Evolutionary conservation across 2,888 invertebrate genomes (phyloP).

Genomic region (Drosophila lutescens): DNA sequence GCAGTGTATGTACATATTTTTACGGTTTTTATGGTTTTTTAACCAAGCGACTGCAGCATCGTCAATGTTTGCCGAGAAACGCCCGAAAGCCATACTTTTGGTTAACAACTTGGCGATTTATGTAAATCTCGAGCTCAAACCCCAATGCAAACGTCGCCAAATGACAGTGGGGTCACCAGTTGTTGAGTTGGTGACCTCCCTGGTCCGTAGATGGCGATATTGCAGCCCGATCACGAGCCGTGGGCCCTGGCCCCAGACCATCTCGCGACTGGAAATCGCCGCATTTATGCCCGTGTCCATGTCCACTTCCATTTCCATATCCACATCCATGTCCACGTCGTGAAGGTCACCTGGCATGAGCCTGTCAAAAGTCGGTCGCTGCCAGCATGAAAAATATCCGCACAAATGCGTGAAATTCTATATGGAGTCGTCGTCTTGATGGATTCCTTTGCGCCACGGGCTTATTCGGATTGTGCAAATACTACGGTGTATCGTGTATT

Average conservation of each 20-base stretch:
- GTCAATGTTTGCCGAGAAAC: constrained; percentile 66
- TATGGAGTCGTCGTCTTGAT: constrained; percentile 33
- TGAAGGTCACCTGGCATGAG: constrained; percentile 68
- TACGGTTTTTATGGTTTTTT: constrained; percentile 61
- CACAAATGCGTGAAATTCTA: constrained; percentile 78
- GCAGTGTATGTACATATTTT: constrained; percentile 40
- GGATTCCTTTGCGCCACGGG: constrained; percentile 38
- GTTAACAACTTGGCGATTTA: constrained; percentile 51
- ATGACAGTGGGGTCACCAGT: constrained; percentile 27
- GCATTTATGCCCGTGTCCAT: constrained; percentile 10
- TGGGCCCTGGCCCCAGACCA: constrained; percentile 2
- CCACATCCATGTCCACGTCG: constrained; percentile 59
- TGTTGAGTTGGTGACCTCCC: constrained; percentile 60
- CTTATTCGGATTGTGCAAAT: constrained; percentile 1
- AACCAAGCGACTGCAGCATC: constrained; percentile 50
- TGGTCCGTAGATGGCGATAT: constrained; percentile 67
- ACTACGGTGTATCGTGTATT: constrained; percentile 22
- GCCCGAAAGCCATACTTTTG: constrained; percentile 29
- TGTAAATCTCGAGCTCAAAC: constrained; percentile 51
- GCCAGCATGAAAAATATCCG: constrained; percentile 71
- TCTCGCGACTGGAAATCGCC: constrained; percentile 2
- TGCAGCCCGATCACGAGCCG: constrained; percentile 72
- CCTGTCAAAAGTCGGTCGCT: constrained; percentile 59
- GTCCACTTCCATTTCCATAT: constrained; percentile 8
- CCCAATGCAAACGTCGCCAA: constrained; percentile 43